These are phyloP conservation scores for Pandemis corylana DNA, from an alignment of 2,888 invertebrate species.

Conservation along the genomic window DNA sequence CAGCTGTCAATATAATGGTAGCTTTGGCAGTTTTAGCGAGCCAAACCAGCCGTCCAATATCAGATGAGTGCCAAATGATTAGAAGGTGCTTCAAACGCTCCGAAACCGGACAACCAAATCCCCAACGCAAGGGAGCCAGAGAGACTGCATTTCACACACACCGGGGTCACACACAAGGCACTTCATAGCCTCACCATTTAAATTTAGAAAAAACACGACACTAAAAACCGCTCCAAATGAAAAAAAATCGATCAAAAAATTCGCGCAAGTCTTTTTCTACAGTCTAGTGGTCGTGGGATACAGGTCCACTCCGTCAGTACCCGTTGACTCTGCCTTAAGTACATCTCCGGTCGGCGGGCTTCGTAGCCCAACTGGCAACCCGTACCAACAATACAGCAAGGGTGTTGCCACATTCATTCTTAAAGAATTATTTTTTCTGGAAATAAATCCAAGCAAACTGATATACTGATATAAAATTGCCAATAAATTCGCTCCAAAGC, in stretches of 20 bases:
- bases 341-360: slow-evolving; percentile 25
- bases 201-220: slow-evolving; percentile 74
- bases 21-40: slow-evolving; percentile 35
- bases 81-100: slow-evolving; percentile 18
- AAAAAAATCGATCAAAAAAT: slow-evolving; percentile 79
- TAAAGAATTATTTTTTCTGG: neutral
- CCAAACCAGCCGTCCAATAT: slow-evolving; percentile 29
- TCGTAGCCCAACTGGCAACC: neutral
- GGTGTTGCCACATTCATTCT: neutral
- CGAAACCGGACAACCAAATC: slow-evolving; percentile 42
- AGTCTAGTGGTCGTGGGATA: slow-evolving; percentile 83
- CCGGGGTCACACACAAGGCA: slow-evolving; percentile 73
- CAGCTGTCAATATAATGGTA: slow-evolving; percentile 40
- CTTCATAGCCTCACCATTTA: slow-evolving; percentile 72
- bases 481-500: slow-evolving; percentile 7
- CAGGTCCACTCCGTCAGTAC: slow-evolving; percentile 54
- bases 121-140: slow-evolving; percentile 39
- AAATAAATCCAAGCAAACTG: too few relatives aligned
- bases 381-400: neutral
- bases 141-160: slow-evolving; percentile 42
- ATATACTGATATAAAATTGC: neutral
- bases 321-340: slow-evolving; percentile 44
- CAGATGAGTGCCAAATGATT: slow-evolving; percentile 46
- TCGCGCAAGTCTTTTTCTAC: slow-evolving; percentile 82
- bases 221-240: slow-evolving; percentile 75